Evolutionary conservation across 1,140 invertebrate species (phyloP).

Genomic region (Bombus confusus): DNA sequence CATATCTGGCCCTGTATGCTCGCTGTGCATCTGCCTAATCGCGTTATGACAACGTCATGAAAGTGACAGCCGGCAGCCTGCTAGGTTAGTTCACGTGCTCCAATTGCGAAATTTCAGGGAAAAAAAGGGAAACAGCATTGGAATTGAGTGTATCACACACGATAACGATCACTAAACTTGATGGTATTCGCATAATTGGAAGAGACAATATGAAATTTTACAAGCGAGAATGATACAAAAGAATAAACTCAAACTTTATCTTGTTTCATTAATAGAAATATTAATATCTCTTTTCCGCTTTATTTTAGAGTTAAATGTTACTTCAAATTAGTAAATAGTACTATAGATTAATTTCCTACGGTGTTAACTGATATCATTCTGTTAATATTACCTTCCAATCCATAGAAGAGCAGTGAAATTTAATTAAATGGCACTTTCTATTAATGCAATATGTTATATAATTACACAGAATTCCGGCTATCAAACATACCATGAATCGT

Average conservation of each 20-base stretch:
- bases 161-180: constrained; percentile 23
- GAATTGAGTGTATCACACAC: neutral
- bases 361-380: neutral
- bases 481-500: neutral
- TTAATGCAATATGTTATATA: neutral
- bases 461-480: neutral
- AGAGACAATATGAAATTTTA: neutral
- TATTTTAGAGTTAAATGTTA: neutral
- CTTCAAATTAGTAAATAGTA: neutral
- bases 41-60: constrained; percentile 36
- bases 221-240: neutral
- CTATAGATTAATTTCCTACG: neutral
- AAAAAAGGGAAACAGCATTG: neutral
- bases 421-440: constrained; percentile 4
- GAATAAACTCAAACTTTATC: neutral
- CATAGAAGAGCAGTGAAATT: neutral
- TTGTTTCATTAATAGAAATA: neutral
- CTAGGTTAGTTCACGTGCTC: neutral
- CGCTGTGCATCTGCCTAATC: constrained; percentile 26
- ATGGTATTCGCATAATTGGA: constrained; percentile 24
- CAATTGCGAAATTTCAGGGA: neutral
- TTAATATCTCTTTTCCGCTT: neutral
- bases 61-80: constrained; percentile 15
- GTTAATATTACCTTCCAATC: neutral
- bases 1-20: constrained; percentile 1